Evolutionary conservation across 2,888 invertebrate genomes (phyloP).

Genomic region (Selenia dentaria): DNA sequence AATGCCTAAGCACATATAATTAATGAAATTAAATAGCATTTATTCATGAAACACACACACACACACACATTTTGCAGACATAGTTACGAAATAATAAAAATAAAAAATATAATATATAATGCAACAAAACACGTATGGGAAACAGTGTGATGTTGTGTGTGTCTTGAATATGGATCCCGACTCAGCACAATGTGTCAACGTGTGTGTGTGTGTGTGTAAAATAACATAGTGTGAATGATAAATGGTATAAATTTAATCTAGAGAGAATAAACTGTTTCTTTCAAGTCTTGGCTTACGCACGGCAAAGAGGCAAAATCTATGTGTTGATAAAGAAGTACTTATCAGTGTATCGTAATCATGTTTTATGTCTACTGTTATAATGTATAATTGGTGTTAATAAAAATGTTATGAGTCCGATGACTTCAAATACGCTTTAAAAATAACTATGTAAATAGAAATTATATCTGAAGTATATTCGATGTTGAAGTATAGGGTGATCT

Average conservation of each 20-base stretch:
- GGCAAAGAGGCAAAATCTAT: slow-evolving; percentile 26
- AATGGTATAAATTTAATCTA: neutral
- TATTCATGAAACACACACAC: no score
- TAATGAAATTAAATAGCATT: no score
- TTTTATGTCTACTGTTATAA: slow-evolving; percentile 16
- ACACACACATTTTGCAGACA: no score
- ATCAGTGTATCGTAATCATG: slow-evolving; percentile 10
- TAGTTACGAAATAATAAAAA: no score
- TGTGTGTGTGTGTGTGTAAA: no score
- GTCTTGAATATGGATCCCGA: no score
- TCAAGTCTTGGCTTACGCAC: slow-evolving; percentile 9
- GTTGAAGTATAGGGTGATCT: neutral
- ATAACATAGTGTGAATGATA: slow-evolving; percentile 4
- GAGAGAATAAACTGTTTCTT: neutral
- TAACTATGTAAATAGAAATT: neutral
- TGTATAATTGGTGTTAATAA: slow-evolving; percentile 12
- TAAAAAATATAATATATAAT: no score
- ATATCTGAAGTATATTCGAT: neutral
- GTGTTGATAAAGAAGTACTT: slow-evolving; percentile 1
- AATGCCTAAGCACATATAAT: no score
- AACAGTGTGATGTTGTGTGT: no score
- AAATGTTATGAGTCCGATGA: slow-evolving; percentile 1
- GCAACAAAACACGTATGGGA: no score
- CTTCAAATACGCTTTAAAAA: neutral
- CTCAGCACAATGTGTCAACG: no score